Base-by-base conservation (phyloP, 2,113 vertebrate genomes). In the Rhynchopsitta pachyrhyncha region DNA sequence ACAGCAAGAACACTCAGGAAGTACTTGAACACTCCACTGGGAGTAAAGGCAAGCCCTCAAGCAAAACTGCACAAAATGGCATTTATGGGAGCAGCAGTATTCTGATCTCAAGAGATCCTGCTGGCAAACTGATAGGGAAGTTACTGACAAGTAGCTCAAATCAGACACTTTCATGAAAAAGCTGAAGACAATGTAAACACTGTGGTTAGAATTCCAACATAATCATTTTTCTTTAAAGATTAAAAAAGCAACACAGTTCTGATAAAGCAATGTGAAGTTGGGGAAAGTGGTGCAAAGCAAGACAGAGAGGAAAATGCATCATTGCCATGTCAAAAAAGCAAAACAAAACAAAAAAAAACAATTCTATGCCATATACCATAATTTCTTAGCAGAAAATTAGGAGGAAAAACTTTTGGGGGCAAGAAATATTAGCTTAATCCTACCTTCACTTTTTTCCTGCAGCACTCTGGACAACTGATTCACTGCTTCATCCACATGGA, bases 401-500 rank as follows among this genome's bases (percentile, higher is more conserved):
- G 17, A 49, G 18, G 18, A 62, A 42, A 14, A 27, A 77, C 28
- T 87, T 75, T 77, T 18, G 10, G 4, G 4, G 5, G 8, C 15
- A 84, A 27, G 28, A 86, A 74, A 82, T 68, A 88, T 12, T 49
- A 67, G 29, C 25, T 86, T 44, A 82, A 52, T 76, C 95, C 41
- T 97, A 99, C 99, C 99, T 97, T 98, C 96, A 63, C 94, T 98
- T 97, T 99, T 99, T 66, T 98, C 97, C 78, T 98, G 96, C 63
- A 99, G 97, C 64, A 99, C 98, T 75, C 97, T 96, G 17, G 88
- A 96, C 88, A 99, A 95, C 57, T 99, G 99, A 82, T 98, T 90
- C 91, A 99, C 95, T 29, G 99, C 99, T 97, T 99, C 99, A 44
- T 98, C 98, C 47, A 99, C 99, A 83, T 99, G 99, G 47, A 99